Conservation (phyloP, 1,140 invertebrate genomes). For the Drosophila leontia region DNA sequence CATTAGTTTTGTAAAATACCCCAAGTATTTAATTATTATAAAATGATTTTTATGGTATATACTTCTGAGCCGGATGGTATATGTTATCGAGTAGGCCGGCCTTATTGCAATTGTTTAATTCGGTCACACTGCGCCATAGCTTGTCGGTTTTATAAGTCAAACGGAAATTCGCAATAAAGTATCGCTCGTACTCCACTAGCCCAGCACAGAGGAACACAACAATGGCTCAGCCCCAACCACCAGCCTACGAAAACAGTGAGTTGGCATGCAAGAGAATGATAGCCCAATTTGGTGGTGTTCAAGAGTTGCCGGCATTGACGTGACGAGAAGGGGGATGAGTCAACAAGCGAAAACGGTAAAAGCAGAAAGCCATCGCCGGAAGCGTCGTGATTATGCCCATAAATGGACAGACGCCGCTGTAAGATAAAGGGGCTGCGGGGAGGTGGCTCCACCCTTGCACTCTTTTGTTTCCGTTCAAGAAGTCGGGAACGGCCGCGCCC, state of each 20-base stretch:
- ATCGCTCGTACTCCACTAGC: conserved; percentile 22
- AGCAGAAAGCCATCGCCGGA: conserved; percentile 64
- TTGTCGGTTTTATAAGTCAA: conserved; percentile 52
- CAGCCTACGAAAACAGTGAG: conserved; percentile 83
- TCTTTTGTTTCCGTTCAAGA: conserved; percentile 13
- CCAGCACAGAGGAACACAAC: conserved; percentile 27
- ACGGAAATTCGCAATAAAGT: conserved; percentile 47
- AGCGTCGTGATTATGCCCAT: conserved; percentile 72
- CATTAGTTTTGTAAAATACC: neutral
- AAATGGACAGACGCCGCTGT: conserved; percentile 55
- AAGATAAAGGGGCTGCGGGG: conserved; percentile 5
- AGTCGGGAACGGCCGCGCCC: conserved; percentile 59
- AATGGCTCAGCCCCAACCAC: conserved; percentile 82
- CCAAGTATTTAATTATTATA: neutral
- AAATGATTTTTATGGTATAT: neutral
- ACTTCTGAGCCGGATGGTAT: neutral
- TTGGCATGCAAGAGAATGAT: conserved; percentile 30
- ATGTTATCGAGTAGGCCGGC: neutral
- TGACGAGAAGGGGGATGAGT: conserved; percentile 61
- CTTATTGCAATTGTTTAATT: neutral
- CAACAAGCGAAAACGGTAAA: conserved; percentile 72
- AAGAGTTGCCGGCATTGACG: conserved; percentile 22
- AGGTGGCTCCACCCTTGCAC: conserved; percentile 6
- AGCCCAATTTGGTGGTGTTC: conserved; percentile 10
- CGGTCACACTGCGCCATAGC: conserved; percentile 13